Base-by-base conservation (phyloP, 2,113 vertebrate genomes). In the Carassius gibelio region DNA sequence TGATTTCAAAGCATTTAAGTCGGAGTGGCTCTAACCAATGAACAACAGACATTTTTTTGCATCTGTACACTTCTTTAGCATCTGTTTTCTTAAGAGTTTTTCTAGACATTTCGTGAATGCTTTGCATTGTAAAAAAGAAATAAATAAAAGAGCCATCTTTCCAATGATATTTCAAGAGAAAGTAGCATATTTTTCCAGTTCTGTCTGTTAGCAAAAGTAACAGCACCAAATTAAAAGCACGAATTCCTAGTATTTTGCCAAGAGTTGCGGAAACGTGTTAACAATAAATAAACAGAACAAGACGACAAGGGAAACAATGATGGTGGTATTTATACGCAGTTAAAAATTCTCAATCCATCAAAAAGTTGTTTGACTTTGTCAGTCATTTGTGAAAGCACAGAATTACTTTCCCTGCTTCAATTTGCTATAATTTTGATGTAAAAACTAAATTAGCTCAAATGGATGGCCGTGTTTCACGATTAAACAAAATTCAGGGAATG, bases 151-250 rank as follows among this genome's bases (percentile, higher is more conserved):
- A 30, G 34, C 34, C 19, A 15, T 42, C 9, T 42, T 71, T 5
- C 68, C 38, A n/a, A 2, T 42, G 68, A 72, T 72, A 42, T 72
- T 42, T 1, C 19, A 72, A 42, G 69, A 72, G 4, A 69, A 38
- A 8, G 17, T 21, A 69, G 71, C 21, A 74, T 14, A n/a, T 13
- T 71, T 71, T 21, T 55, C 26, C 13, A 57, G 21, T 6, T 10
- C 14, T 5, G 21, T 50, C 36, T 23, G 55, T 48, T 48, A 36
- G 7, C 81, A 48, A 26, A 72, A n/a, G 23, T 75, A 17, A 26
- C 45, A 11, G 13, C 34, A 34, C 45, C 83, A 72, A 81, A 88
- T 86, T 36, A 64, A 85, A 89, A 87, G 84, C 59, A 87, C 59
- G 5, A 30, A 74, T n/a, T 82, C 19, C 19, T 61, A 74, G 26